A percentile compares a stretch with the other conserved stretches of the same genome.
Evolutionary conservation across 2,797 vertebrate species (phyloP).

Genomic region (Sebastes trivittatus): DNA sequence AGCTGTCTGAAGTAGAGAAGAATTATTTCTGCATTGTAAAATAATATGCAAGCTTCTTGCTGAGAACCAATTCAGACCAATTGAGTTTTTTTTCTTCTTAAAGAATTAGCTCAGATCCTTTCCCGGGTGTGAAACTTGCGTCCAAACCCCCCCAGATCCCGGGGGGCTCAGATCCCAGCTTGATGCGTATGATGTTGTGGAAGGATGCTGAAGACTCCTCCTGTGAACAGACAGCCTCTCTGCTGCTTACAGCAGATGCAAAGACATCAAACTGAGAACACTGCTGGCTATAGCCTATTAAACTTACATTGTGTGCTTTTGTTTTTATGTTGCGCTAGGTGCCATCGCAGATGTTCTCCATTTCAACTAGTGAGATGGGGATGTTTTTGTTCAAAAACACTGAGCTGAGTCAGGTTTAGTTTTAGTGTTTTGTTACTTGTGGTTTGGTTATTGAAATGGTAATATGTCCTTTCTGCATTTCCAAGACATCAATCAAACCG

Average conservation of each 20-base stretch:
- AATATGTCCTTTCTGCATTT: neutral
- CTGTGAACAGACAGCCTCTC: conserved; percentile 62
- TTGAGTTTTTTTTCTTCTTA: neutral
- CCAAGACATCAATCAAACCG: neutral
- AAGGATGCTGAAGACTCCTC: conserved; percentile 47
- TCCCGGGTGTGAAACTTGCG: conserved; percentile 19
- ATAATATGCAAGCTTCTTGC: neutral
- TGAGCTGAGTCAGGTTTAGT: neutral
- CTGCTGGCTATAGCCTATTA: conserved; percentile 55
- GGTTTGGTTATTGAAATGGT: neutral
- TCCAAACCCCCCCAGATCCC: conserved; percentile 20
- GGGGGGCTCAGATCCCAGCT: conserved; percentile 45
- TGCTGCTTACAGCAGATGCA: conserved; percentile 51
- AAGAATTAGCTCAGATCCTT: conserved; percentile 17
- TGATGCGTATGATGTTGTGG: conserved; percentile 45
- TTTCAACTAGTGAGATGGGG: conserved; percentile 7
- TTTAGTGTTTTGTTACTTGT: neutral
- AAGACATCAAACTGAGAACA: conserved; percentile 59
- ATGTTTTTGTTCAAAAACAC: conserved; percentile 1
- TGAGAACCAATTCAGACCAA: neutral
- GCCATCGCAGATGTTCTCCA: conserved; percentile 34
- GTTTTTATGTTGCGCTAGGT: conserved; percentile 19
- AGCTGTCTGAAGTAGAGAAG: neutral
- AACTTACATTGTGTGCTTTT: conserved; percentile 48
- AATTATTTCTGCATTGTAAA: no score